Base-by-base conservation (phyloP, 2,113 vertebrate species). In the Macroglossus sobrinus region DNA sequence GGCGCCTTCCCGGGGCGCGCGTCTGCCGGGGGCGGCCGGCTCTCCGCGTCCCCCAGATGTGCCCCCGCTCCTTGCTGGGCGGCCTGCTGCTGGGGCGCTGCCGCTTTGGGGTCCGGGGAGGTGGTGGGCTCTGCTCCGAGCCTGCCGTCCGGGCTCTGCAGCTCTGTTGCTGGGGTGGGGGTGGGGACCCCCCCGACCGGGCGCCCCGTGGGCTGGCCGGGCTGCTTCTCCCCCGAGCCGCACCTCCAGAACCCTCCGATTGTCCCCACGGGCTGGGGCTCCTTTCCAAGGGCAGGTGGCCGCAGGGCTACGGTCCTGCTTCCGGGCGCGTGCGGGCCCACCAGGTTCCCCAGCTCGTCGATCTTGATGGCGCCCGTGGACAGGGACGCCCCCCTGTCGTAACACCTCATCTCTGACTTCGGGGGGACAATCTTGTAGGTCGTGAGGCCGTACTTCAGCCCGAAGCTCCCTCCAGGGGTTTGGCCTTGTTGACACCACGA, bases 351-450 rank as follows among this genome's bases (percentile, higher is more conserved):
- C 68, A 99, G 98, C 93, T 99, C 99, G 10, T 99, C 99, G 21
- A 99, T 99, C 97, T 99, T 99, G 95, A 99, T 99, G 98, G 99
- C 99, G 93, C 99, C 99, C 1, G 89, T 84, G 6, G 98, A 98
- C 35, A 98, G 78, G 6, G 98, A 98, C 40, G 94, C 98, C 6
- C 96, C 97, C 92, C 98, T 98, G 57, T 98, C 97, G 0, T 98
- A 98, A 50, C 97, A 98, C 61, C 93, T 97, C 82, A 98, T 94
- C 79, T 98, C 96, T 0, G 99, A 98, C 93, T 99, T 99, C 4
- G 99, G 98, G 85, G 99, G 99, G 45, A 99, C 97, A 68, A 99
- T 99, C 66, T 99, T 99, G 96, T 99, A 99, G 0, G 99, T 99
- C 30, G 99, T 99, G 98, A 99, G 98, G 61, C 99, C 99, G 21